These are phyloP conservation scores for Pyrocephalus nanus DNA, from an alignment of 2,797 vertebrate genomes.

Conservation along the genomic window DNA sequence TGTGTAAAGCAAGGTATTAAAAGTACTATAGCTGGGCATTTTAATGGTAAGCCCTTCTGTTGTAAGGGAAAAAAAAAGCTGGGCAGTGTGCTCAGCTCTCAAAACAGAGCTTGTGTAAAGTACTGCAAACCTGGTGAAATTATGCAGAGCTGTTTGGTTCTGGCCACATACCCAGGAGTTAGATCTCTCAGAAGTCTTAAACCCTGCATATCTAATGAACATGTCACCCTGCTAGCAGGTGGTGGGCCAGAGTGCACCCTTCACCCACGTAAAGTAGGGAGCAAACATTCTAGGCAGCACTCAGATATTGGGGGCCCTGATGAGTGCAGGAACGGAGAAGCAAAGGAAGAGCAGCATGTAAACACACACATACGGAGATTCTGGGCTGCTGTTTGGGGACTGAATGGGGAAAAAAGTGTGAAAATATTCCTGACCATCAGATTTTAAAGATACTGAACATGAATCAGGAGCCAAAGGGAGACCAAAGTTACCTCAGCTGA, in stretches of 20 bases:
- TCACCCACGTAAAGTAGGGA: not conserved
- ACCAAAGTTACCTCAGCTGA: not conserved
- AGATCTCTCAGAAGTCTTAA: not conserved
- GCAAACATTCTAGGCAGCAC: not conserved
- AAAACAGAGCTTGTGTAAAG: not conserved
- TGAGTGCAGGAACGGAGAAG: not conserved
- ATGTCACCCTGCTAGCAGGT: too few species aligned
- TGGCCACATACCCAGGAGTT: not conserved
- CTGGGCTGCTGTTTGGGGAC: not conserved
- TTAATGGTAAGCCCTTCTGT: not conserved
- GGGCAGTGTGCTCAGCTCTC: not conserved
- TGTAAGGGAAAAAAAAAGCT: not conserved
- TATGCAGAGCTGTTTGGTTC: not conserved
- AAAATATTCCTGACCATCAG: not conserved
- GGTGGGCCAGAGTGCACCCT: not conserved
- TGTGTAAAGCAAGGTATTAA: not conserved
- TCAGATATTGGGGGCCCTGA: not conserved
- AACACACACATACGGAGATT: not conserved
- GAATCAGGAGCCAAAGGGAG: slow-evolving; percentile 6
- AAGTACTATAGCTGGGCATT: not conserved
- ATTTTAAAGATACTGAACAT: not conserved
- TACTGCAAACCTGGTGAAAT: not conserved
- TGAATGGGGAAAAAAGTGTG: not conserved
- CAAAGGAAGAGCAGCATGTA: not conserved
- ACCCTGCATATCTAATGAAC: not conserved